Base-by-base conservation (phyloP, 2,113 vertebrate genomes). In the Pardalotus punctatus region DNA sequence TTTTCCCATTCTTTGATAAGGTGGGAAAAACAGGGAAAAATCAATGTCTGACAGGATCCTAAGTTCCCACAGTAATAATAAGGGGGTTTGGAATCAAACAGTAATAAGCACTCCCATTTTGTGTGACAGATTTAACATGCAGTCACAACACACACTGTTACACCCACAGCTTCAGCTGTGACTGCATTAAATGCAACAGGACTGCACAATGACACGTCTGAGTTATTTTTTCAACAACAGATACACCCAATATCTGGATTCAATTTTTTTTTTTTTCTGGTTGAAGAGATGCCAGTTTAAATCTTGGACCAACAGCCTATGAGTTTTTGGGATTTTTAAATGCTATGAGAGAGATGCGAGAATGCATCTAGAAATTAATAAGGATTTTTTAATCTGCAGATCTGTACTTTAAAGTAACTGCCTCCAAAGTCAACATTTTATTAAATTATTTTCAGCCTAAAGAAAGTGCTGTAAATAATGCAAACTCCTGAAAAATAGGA, bases 401-500 rank as follows among this genome's bases (percentile, higher is more conserved):
- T 72, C 60, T 57, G 54, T 66, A 86, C 48, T 60, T 93, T 77
- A 90, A 95, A 85, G 28, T 64, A 93, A 58, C 47, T 76, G 33
- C 45, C 73, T 93, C 71, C 33, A 54, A 92, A 71, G 70, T 74
- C 61, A 90, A n/a, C 15, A 65, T 60, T 86, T 90, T 48, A 57
- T 40, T 66, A 64, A 29, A 45, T 88, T 45, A 84, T 88, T 90
- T 88, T 82, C 78, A 91, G 5, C 56, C 50, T 95, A 94, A 95
- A 94, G 60, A 77, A 89, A 86, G 92, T 90, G 91, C 94, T 84
- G 80, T 58, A 94, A 93, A 65, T 91, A 86, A 92, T 13, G 28
- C 21, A 54, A 90, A 93, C 76, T 81, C 86, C 95, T 82, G 76
- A 81, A 89, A 92, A 97, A 97, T 19, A 42, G 81, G 62, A 96